Evolutionary conservation across 2,797 vertebrate genomes (phyloP).

Genomic region (Scolopax rusticola): DNA sequence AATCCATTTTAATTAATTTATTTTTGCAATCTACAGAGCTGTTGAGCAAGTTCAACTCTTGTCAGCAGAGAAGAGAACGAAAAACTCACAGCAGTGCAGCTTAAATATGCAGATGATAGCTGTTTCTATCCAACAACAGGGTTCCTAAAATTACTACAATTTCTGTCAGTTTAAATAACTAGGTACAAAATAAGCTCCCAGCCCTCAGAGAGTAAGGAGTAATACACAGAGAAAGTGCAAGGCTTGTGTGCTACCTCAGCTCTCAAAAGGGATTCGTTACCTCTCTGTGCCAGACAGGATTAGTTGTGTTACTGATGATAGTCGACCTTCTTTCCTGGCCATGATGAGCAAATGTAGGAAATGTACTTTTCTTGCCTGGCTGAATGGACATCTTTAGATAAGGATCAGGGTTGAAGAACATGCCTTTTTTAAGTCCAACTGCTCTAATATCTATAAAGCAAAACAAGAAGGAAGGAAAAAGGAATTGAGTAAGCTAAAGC

Average conservation of each 20-base stretch:
- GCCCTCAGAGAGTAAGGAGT: neutral
- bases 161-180: conserved; percentile 12
- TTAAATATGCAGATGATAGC: neutral
- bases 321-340: conserved; percentile 94
- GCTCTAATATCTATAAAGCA: conserved; percentile 89
- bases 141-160: neutral
- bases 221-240: neutral
- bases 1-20: conserved; percentile 13
- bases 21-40: neutral
- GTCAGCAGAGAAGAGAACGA: neutral
- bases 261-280: conserved; percentile 71
- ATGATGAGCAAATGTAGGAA: conserved; percentile 95
- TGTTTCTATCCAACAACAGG: neutral
- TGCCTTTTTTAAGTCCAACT: conserved; percentile 95
- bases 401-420: conserved; percentile 99
- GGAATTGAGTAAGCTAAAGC: neutral
- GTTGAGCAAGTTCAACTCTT: neutral
- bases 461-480: neutral
- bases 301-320: conserved; percentile 97
- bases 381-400: conserved; percentile 99
- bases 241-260: neutral
- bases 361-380: conserved; percentile 95
- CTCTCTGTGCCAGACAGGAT: conserved; percentile 97
- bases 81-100: neutral
- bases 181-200: neutral